Evolutionary conservation across 2,113 vertebrate genomes (phyloP), one percentile per base, ranked within the genome.

Genomic region (Lophochroa leadbeateri): DNA sequence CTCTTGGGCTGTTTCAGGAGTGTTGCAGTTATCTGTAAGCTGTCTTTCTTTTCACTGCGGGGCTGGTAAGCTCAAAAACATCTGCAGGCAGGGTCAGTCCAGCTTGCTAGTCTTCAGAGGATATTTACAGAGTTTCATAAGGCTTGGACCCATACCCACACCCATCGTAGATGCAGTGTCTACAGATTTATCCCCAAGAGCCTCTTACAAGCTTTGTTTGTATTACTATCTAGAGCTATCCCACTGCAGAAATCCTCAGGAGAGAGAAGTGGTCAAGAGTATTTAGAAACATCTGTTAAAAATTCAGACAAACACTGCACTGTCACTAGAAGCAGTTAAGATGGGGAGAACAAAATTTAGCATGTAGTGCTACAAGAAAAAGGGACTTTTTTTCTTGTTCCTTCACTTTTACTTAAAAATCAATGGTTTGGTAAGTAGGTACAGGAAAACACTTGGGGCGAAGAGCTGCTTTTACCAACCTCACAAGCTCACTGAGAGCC

Each of bases 141-240:
- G 93, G 92, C 94, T 97, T 97, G 96, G 96, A 97, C 93, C 92
- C 82, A 92, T 96, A 95, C 88, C 96, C 95, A 97, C 92, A 96
- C 94, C 95, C 96, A 93, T 93, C 78, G 67, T 92, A 82, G 79
- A 94, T 94, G 84, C 96, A 88, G 90, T n/a, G 86, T 95, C 95
- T 96, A 92, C 92, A 94, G 88, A 92, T 91, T 96, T 92, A 96
- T 92, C 92, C 96, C 96, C 71, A 1, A 86, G 94, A 94, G 94
- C 82, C 82, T 84, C 87, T 94, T 96, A 81, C 63, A 92, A 33
- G 92, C 64, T 85, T 95, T 87, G 86, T 95, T 97, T 95, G 94
- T 88, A 92, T 97, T 95, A 70, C 92, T 96, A 96, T 96, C 90
- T 95, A 94, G 86, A 96, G 94, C 88, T 92, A 96, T 94, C 90